phyloP scores from a whole-genome alignment of 2,113 vertebrate species.

The Alectura lathami region DNA sequence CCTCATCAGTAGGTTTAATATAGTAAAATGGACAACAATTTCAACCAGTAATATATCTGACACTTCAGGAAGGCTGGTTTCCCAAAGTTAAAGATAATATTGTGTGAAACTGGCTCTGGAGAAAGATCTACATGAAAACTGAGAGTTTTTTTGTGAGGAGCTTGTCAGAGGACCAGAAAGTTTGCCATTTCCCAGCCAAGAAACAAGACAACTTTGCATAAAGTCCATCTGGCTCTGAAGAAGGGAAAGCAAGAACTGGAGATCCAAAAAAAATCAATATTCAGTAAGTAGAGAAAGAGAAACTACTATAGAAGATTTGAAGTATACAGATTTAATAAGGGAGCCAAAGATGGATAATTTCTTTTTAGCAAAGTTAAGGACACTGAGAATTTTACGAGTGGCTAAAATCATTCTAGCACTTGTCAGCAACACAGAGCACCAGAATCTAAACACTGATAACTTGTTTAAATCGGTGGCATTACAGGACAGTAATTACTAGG shows the following conservation, averaged over 20 bases:
- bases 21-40: background rate
- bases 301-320: background rate
- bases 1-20: background rate
- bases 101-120: background rate
- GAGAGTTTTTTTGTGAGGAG: background rate
- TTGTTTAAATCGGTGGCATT: background rate
- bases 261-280: background rate
- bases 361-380: background rate
- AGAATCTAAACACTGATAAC: background rate
- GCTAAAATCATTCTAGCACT: background rate
- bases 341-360: background rate
- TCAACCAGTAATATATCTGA: background rate
- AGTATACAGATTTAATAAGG: background rate
- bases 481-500: background rate
- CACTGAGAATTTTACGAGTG: background rate
- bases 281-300: background rate
- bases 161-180: background rate
- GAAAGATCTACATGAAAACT: background rate
- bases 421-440: background rate
- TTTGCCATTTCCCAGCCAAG: background rate
- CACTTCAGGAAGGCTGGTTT: background rate
- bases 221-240: background rate
- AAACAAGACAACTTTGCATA: background rate
- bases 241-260: background rate
- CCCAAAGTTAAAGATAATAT: background rate